Evolutionary conservation across 2,113 vertebrate genomes (phyloP).

Genomic region (Delphinapterus leucas): DNA sequence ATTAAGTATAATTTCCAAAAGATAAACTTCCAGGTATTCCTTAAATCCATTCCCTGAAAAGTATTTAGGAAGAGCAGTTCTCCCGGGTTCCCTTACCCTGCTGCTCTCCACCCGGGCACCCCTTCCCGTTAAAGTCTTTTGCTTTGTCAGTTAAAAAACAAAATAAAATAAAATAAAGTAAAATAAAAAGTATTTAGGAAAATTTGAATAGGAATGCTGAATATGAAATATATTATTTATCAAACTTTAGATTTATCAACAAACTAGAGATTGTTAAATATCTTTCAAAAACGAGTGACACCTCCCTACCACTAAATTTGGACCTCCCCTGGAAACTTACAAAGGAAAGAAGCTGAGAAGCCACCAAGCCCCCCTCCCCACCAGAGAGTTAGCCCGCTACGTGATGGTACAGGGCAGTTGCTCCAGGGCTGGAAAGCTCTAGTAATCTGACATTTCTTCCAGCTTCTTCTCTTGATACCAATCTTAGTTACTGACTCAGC

Average conservation of each 20-base stretch:
- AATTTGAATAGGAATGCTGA: background rate
- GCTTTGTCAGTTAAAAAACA: background rate
- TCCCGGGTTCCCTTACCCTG: background rate
- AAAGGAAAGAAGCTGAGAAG: too few relatives aligned
- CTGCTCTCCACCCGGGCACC: background rate
- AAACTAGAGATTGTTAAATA: background rate
- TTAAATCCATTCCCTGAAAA: background rate
- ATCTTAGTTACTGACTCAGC: background rate
- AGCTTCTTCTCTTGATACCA: background rate
- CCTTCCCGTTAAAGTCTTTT: background rate
- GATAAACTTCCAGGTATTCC: background rate
- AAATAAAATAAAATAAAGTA: background rate
- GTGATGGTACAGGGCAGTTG: fast-evolving
- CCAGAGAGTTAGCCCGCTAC: background rate
- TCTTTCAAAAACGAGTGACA: background rate
- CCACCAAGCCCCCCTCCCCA: fast-evolving
- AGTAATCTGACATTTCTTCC: fast-evolving
- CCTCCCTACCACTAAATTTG: too few relatives aligned
- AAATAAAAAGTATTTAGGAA: background rate
- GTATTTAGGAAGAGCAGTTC: background rate
- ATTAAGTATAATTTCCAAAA: background rate
- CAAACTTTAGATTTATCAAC: background rate
- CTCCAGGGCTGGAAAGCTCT: fast-evolving
- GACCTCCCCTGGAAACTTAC: background rate
- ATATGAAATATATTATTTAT: background rate